Base-by-base conservation (phyloP, 2,797 vertebrate genomes). In the Sciaenops ocellatus region DNA sequence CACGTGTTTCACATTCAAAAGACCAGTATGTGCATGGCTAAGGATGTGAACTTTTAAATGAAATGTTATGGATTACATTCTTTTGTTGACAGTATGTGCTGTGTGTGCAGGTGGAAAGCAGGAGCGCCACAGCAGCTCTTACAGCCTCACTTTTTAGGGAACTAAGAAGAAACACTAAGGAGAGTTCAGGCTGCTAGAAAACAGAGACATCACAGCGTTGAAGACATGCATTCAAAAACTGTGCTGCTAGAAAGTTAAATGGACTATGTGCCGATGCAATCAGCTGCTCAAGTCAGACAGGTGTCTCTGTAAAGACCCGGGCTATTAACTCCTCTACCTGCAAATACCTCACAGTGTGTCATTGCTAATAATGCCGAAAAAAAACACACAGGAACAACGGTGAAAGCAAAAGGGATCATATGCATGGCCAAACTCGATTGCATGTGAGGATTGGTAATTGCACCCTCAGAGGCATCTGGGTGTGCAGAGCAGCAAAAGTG, bases 381-480 rank as follows among this genome's bases (percentile, higher is more conserved):
- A 86, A 73, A 76, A 68, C 3, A 63, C 16, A 44, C 62, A 76
- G 68, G 79, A 88, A 89, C 82, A 91, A 82, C 71, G 77, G 87
- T 70, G 84, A 89, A 91, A 91, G 90, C 88, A 88, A 89, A 90
- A 77, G 87, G 87, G 89, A 95, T 94, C 91, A 91, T 92, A 95
- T 94, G 93, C 95, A 94, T 90, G 93, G 91, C 85, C 89, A 76
- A 85, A 76, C 90, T 69, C 63, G 89, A 93, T 92, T 89, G 94
- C 89, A 93, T 93, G 90, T 93, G 93, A 93, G 93, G 91, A 95
- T 95, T 87, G 91, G 93, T 95, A 95, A 96, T 95, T 95, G 94
- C 93, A 92, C 91, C 93, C 92, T 88, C 78, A 88, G 93, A 94
- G 93, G 93, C 94, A 93, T 92, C 90, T 87, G 90, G 93, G 93